These are phyloP conservation scores for Salminus brasiliensis DNA, from an alignment of 2,113 vertebrate genomes.

Conservation along the genomic window DNA sequence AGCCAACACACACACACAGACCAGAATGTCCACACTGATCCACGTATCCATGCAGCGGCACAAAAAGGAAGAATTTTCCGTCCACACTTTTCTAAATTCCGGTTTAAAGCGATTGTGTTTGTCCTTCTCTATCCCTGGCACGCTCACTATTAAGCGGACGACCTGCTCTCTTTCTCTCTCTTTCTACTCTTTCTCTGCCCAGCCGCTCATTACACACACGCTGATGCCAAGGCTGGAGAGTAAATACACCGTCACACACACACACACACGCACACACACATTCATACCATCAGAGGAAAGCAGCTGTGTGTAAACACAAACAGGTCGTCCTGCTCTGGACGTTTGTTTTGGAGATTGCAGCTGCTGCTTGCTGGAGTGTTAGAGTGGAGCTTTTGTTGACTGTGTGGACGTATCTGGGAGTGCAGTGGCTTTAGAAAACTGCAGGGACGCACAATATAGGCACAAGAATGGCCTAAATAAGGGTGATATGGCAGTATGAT, in stretches of 20 bases:
- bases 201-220: background rate
- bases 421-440: background rate
- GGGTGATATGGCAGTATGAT: no score
- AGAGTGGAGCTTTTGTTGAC: slow-evolving; percentile 30
- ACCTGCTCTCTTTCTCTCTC: background rate
- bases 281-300: slow-evolving; percentile 45
- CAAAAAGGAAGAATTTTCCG: background rate
- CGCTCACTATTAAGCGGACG: background rate
- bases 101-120: background rate
- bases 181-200: background rate
- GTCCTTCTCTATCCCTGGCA: background rate
- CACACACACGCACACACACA: slow-evolving; percentile 30
- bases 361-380: slow-evolving; percentile 30
- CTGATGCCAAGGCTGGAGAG: background rate
- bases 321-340: background rate
- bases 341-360: slow-evolving; percentile 50
- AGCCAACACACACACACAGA: slow-evolving; percentile 1
- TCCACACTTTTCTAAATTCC: background rate
- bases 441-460: background rate
- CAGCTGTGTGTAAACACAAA: slow-evolving; percentile 40
- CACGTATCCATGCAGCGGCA: background rate
- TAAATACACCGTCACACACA: slow-evolving; percentile 25
- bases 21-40: background rate
- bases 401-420: slow-evolving; percentile 1
- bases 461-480: no score